These are phyloP conservation scores for Drosophila albomicans DNA, from an alignment of 1,140 invertebrate genomes.

Conservation along the genomic window DNA sequence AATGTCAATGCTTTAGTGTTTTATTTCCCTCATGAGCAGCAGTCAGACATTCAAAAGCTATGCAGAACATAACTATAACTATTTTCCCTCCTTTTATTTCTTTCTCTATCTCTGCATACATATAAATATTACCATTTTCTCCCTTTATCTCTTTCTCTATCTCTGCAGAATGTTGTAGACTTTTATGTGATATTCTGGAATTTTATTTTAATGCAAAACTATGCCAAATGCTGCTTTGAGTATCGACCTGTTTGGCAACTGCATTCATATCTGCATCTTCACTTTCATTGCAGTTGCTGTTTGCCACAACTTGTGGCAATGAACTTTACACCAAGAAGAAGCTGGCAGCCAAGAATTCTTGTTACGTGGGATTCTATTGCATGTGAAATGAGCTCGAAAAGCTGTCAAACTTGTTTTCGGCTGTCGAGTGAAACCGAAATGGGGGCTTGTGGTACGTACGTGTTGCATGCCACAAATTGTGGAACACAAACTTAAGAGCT, in stretches of 20 bases:
- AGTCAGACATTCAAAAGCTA: neutral
- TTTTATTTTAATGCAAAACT: constrained; percentile 24
- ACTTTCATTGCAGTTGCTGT: constrained; percentile 56
- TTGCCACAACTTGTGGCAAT: constrained; percentile 56
- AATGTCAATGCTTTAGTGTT: constrained; percentile 57
- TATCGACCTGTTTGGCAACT: constrained; percentile 56
- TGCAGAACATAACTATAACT: neutral
- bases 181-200: constrained; percentile 3
- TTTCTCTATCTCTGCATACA: neutral
- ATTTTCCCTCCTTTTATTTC: too few relatives aligned
- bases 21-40: constrained; percentile 16
- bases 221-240: constrained; percentile 24
- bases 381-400: constrained; percentile 47
- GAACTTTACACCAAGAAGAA: constrained; percentile 53
- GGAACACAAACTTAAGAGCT: constrained; percentile 60
- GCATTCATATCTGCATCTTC: constrained; percentile 61
- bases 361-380: constrained; percentile 44
- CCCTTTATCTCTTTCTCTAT: too few relatives aligned
- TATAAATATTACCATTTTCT: neutral
- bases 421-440: constrained; percentile 71
- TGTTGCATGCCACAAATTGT: constrained; percentile 69
- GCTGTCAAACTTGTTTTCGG: constrained; percentile 75
- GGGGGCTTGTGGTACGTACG: constrained; percentile 60
- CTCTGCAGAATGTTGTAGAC: neutral
- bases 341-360: constrained; percentile 40